These are phyloP conservation scores for Rhagoletis zephyria DNA, from an alignment of 1,140 invertebrate genomes.

Conservation along the genomic window DNA sequence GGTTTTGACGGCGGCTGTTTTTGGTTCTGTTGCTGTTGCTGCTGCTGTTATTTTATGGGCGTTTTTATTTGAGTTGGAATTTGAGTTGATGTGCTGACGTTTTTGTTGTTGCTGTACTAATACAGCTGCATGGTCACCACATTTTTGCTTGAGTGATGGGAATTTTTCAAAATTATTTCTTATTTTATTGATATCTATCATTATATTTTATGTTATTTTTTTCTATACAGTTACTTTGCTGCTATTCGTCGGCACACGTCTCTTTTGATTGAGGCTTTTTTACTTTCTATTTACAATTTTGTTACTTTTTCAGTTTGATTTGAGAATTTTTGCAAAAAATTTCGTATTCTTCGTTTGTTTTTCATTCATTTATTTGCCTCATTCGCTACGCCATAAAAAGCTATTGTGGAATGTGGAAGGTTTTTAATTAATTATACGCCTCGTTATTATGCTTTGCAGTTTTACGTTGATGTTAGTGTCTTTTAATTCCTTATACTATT, in stretches of 20 bases:
- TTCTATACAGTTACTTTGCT: background rate
- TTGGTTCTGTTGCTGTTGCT: slow-evolving; percentile 2
- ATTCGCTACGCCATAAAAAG: background rate
- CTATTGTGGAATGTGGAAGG: slow-evolving; percentile 39
- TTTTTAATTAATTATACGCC: slow-evolving; percentile 33
- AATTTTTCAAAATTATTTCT: slow-evolving; percentile 57
- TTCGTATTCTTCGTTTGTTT: background rate
- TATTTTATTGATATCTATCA: slow-evolving; percentile 57
- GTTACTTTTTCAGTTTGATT: background rate
- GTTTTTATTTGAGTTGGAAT: background rate
- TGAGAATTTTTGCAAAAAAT: slow-evolving; percentile 11
- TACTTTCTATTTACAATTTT: slow-evolving; percentile 35
- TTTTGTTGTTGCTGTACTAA: slow-evolving; percentile 14
- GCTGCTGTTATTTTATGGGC: background rate
- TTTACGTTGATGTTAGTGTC: background rate
- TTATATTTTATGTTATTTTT: slow-evolving; percentile 52
- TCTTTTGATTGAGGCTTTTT: slow-evolving; percentile 22
- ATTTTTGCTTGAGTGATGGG: slow-evolving; percentile 55
- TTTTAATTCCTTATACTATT: background rate
- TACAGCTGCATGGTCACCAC: slow-evolving; percentile 31
- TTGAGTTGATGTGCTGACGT: background rate
- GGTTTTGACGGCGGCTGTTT: background rate
- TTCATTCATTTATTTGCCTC: background rate
- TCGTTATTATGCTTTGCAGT: slow-evolving; percentile 8
- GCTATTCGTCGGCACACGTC: background rate